phyloP scores from a whole-genome alignment of 1,140 invertebrate species.

The Chionoecetes opilio region DNA sequence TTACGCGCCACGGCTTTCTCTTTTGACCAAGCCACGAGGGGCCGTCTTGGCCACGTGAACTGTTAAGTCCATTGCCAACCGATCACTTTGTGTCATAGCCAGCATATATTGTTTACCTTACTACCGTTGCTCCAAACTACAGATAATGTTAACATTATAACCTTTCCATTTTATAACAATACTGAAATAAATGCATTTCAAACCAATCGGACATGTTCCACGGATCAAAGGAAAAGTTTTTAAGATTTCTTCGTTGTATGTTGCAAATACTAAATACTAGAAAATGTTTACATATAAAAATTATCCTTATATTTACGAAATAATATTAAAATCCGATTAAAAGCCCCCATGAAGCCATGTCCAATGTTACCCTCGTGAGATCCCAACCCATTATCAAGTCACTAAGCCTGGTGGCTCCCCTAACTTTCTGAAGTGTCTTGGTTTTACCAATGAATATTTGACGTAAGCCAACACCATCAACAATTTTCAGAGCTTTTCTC shows the following conservation, averaged over 20 bases:
- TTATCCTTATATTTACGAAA: slow-evolving; percentile 32
- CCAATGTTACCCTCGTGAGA: slow-evolving; percentile 66
- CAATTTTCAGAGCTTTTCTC: background rate
- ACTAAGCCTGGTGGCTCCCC: slow-evolving; percentile 48
- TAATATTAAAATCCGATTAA: slow-evolving; percentile 28
- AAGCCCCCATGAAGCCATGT: slow-evolving; percentile 62
- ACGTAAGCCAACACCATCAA: background rate
- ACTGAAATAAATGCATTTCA: slow-evolving; percentile 47
- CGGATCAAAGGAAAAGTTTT: slow-evolving; percentile 34
- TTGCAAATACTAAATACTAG: slow-evolving; percentile 21
- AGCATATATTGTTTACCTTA: background rate
- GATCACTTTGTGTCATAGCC: background rate
- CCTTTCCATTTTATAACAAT: slow-evolving; percentile 54
- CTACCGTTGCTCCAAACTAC: slow-evolving; percentile 2
- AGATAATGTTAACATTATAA: slow-evolving; percentile 13
- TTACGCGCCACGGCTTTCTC: background rate
- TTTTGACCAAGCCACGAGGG: background rate
- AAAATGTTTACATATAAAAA: slow-evolving; percentile 38
- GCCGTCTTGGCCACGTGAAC: background rate
- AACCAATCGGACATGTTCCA: slow-evolving; percentile 64
- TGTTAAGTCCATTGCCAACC: background rate
- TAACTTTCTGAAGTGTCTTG: slow-evolving; percentile 48
- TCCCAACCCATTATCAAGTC: slow-evolving; percentile 74
- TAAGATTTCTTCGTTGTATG: slow-evolving; percentile 20
- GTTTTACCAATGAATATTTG: background rate